phyloP scores from a whole-genome alignment of 2,888 invertebrate species.

The Temnothorax ravouxi region DNA sequence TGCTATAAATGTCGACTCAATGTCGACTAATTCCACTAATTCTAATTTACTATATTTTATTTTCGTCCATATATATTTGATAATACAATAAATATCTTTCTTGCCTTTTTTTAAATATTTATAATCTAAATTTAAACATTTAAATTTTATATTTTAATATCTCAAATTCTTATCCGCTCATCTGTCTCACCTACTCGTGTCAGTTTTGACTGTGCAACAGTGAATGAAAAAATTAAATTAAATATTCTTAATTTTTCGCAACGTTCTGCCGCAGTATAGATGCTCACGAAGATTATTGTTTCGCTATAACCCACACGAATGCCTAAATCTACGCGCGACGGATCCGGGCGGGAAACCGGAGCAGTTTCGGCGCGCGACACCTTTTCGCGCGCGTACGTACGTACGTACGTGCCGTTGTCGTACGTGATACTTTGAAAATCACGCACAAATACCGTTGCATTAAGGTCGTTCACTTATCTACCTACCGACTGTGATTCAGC shows the following conservation, averaged over 20 bases:
- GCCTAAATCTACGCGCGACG: background rate
- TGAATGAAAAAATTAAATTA: background rate
- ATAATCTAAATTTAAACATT: background rate
- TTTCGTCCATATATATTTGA: background rate
- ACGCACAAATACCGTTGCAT: constrained; percentile 65
- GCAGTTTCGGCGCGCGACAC: constrained; percentile 36
- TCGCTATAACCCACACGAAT: background rate
- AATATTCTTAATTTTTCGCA: background rate
- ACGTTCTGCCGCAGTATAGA: background rate
- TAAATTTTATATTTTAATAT: too few species aligned
- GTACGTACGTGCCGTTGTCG: constrained; percentile 32
- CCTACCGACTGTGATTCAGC: constrained; percentile 58
- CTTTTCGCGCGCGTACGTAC: constrained; percentile 7
- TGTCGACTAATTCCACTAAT: background rate
- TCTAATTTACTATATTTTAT: background rate
- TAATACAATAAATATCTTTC: background rate
- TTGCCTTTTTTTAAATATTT: background rate
- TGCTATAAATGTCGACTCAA: background rate
- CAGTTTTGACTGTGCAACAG: background rate
- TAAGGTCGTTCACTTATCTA: constrained; percentile 66
- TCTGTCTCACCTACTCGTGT: background rate
- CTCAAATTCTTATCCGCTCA: background rate
- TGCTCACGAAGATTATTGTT: background rate
- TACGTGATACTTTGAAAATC: constrained; percentile 61
- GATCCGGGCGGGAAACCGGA: constrained; percentile 27